Evolutionary conservation across 2,888 invertebrate species (phyloP), one percentile per base, ranked within the genome.

Genomic region (Ornithoptera priamus): DNA sequence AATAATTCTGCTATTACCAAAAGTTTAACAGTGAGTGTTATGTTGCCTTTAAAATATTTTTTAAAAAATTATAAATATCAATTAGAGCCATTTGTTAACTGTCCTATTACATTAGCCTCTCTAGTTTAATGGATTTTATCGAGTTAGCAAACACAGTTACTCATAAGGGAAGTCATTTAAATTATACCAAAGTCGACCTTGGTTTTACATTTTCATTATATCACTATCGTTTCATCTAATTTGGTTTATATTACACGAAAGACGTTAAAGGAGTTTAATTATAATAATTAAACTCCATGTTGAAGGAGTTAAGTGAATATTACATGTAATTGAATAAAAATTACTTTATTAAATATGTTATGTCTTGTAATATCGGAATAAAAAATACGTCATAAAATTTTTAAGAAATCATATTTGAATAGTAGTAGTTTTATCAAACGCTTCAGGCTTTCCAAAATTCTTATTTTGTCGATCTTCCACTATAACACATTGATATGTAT

Each of bases 151-250:
- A 46, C 46, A 46, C 18, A 50, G n/a, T 57, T 20, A 5, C 20
- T 20, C 20, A 57, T n/a, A 57, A 57, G 57, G 57, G 57, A 57
- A 57, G 6, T 57, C 20, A 57, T 57, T 20, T 4, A 57, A 57
- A 57, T 57, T 20, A 57, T 57, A 6, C 57, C 20, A 20, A 20
- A 20, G 1, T 2, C 20, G 57, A 20, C 57, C 57, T 57, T 20
- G 57, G 50, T 50, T 50, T 18, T 18, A 50, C 57, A 10, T 57
- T 57, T 57, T 57, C 57, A 57, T 57, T 57, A 57, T 12, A 57
- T 57, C 15, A 53, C 17, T 57, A 57, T 22, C 6, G 20, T 57
- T 57, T 57, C 57, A 57, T 20, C 1, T 20, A 20, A 20, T 57
- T 57, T 57, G 57, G 10, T 20, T 6, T 12, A 20, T 20, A 10